phyloP scores from a whole-genome alignment of 2,113 vertebrate genomes.

The Pluvianellus socialis region DNA sequence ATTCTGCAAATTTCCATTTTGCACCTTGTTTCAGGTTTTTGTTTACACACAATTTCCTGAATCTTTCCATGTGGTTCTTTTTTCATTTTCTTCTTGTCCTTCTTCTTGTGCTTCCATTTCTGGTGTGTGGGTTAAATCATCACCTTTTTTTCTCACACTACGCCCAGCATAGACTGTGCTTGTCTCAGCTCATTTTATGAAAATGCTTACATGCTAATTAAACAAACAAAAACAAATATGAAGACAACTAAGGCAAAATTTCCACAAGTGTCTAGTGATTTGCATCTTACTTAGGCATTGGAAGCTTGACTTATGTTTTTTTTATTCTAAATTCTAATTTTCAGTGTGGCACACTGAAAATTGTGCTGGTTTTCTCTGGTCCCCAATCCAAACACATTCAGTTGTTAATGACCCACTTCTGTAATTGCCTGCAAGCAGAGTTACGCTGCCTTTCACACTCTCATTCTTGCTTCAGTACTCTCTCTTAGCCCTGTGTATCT shows the following conservation, averaged over 20 bases:
- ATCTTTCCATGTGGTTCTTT: not conserved
- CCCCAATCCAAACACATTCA: not conserved
- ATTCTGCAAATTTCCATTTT: not conserved
- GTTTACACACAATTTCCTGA: not conserved
- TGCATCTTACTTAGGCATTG: not conserved
- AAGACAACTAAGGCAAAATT: not conserved
- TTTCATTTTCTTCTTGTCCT: rapidly evolving
- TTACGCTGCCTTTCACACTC: not conserved
- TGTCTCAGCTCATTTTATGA: not conserved
- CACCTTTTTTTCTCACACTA: not conserved
- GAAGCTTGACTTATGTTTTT: not conserved
- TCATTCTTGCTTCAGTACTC: not conserved
- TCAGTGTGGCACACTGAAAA: not conserved
- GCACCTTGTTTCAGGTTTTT: not conserved
- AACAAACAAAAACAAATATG: not conserved
- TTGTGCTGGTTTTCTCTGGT: not conserved
- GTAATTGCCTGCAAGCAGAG: not conserved
- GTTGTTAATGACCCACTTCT: not conserved
- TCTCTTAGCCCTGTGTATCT: not conserved
- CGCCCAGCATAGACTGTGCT: not conserved
- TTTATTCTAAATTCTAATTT: not conserved
- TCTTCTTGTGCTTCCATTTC: not conserved
- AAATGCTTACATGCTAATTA: not conserved
- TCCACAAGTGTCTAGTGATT: not conserved
- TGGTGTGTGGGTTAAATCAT: not conserved